phyloP scores from a whole-genome alignment of 1,140 invertebrate species.

The Penaeus chinensis region DNA sequence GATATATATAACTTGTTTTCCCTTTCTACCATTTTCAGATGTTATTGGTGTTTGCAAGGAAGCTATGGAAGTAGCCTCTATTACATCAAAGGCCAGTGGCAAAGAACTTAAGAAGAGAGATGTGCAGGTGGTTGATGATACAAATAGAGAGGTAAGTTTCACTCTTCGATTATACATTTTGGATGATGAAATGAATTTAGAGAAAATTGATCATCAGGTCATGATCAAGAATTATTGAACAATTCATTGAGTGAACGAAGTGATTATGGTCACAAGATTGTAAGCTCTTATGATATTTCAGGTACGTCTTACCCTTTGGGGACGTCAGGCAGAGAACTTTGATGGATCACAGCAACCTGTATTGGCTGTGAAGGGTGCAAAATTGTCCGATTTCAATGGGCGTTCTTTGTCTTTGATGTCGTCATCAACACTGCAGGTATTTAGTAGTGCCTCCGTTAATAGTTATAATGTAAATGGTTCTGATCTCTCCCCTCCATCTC shows the following conservation, averaged over 20 bases:
- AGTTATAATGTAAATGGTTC: no score
- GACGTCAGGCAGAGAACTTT: slow-evolving; percentile 83
- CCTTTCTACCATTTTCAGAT: slow-evolving; percentile 72
- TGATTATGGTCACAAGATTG: no score
- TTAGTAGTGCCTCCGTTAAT: neutral
- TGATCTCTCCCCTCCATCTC: no score
- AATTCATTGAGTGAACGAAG: no score
- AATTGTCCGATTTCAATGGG: slow-evolving; percentile 81
- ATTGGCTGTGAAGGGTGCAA: slow-evolving; percentile 83
- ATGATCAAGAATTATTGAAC: neutral
- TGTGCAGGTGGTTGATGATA: slow-evolving; percentile 86
- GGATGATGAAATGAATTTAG: slow-evolving; percentile 62
- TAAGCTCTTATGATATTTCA: slow-evolving; percentile 64
- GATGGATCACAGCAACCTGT: slow-evolving; percentile 81
- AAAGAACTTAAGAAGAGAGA: slow-evolving; percentile 92
- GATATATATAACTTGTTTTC: neutral
- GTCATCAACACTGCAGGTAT: slow-evolving; percentile 67
- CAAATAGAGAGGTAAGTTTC: slow-evolving; percentile 78
- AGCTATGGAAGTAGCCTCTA: slow-evolving; percentile 77
- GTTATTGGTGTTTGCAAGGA: slow-evolving; percentile 90
- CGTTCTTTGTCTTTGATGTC: slow-evolving; percentile 75
- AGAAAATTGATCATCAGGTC: neutral
- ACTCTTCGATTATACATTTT: neutral
- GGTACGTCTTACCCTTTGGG: slow-evolving; percentile 76
- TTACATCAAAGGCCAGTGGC: slow-evolving; percentile 80